A percentile compares a stretch with the other conserved stretches of the same genome.
These are phyloP conservation scores for Netelia virgata DNA, from an alignment of 2,888 invertebrate genomes.

Conservation along the genomic window DNA sequence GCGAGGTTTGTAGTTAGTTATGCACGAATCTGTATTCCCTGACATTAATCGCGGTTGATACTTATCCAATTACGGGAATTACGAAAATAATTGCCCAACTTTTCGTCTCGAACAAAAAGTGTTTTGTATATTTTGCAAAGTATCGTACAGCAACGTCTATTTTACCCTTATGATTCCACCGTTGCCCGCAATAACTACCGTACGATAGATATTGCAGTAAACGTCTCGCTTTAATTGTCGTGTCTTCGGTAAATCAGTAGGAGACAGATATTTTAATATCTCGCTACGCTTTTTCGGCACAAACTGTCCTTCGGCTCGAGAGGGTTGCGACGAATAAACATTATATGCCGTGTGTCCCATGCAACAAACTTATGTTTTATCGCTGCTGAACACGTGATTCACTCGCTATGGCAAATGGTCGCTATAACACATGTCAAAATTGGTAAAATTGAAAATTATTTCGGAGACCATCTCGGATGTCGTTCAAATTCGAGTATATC, in stretches of 20 bases:
- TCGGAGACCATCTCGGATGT: no score
- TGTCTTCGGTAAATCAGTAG: constrained; percentile 45
- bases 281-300: constrained; percentile 1
- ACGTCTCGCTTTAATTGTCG: constrained; percentile 47
- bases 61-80: background rate
- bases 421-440: no score
- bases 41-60: background rate
- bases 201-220: constrained; percentile 8
- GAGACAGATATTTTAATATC: constrained; percentile 60
- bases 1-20: no score
- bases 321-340: constrained; percentile 48
- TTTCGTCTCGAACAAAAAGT: background rate
- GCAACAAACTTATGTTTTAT: constrained; percentile 49
- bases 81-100: background rate
- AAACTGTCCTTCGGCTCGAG: constrained; percentile 19
- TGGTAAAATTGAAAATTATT: no score
- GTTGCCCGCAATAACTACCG: background rate
- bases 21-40: no score
- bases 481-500: no score
- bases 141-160: background rate
- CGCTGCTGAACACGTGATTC: constrained; percentile 45
- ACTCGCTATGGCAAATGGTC: background rate
- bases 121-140: background rate
- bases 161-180: background rate
- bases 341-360: constrained; percentile 48